Evolutionary conservation across 2,888 invertebrate genomes (phyloP).

Genomic region (Drosophila fulvimacula): DNA sequence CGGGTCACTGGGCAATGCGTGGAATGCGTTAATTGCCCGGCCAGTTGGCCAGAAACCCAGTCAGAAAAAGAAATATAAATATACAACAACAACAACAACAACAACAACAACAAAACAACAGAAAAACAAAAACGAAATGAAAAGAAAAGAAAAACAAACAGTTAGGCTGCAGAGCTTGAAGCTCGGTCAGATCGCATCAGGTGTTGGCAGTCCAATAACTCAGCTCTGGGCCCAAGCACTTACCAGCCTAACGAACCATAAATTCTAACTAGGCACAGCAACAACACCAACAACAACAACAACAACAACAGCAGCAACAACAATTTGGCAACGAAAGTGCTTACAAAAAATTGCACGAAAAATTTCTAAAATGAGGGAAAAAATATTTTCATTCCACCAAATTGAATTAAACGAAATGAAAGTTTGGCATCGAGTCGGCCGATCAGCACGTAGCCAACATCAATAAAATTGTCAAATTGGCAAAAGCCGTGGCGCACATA

Average conservation of each 20-base stretch:
- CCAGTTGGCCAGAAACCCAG: slow-evolving; percentile 51
- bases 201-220: slow-evolving; percentile 62
- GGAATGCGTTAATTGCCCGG: slow-evolving; percentile 75
- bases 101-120: background rate
- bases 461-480: slow-evolving; percentile 78
- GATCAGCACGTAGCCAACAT: slow-evolving; percentile 67
- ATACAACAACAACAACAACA: too few species aligned
- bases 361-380: slow-evolving; percentile 63
- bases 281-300: slow-evolving; percentile 18
- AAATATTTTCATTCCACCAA: slow-evolving; percentile 40
- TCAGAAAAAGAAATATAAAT: slow-evolving; percentile 32
- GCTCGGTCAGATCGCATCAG: slow-evolving; percentile 45
- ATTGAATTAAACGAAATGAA: slow-evolving; percentile 72
- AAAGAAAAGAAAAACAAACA: slow-evolving; percentile 32
- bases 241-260: slow-evolving; percentile 55
- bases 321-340: slow-evolving; percentile 54
- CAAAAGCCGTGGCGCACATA: slow-evolving; percentile 40
- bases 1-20: slow-evolving; percentile 59
- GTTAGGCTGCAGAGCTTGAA: slow-evolving; percentile 42
- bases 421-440: slow-evolving; percentile 56
- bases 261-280: slow-evolving; percentile 51
- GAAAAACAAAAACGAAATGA: slow-evolving; percentile 33
- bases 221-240: slow-evolving; percentile 34
- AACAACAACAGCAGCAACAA: background rate
- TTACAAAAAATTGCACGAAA: slow-evolving; percentile 52